These are phyloP conservation scores for Triops cancriformis DNA, from an alignment of 1,140 invertebrate genomes.

Conservation along the genomic window DNA sequence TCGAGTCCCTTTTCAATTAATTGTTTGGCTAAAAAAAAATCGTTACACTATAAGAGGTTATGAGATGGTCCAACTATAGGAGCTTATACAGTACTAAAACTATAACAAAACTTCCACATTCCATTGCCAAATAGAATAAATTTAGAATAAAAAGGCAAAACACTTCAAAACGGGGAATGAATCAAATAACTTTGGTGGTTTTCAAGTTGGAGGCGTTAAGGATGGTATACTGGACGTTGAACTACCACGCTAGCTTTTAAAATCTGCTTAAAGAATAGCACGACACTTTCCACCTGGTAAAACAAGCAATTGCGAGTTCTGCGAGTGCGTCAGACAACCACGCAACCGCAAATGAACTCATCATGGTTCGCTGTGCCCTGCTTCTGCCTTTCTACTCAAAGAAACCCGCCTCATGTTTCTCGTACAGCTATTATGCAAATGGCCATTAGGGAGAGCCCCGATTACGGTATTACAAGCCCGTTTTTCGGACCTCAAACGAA, in stretches of 20 bases:
- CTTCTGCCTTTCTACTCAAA: constrained; percentile 3
- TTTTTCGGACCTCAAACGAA: not conserved
- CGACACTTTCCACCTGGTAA: not conserved
- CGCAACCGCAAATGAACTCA: constrained; percentile 10
- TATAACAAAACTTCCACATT: too few relatives aligned
- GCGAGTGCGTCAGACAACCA: not conserved
- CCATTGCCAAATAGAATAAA: too few relatives aligned
- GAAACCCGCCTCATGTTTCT: constrained; percentile 3
- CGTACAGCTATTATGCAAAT: constrained; percentile 10
- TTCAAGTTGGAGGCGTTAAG: too few relatives aligned
- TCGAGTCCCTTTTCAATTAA: not conserved
- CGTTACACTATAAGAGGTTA: too few relatives aligned
- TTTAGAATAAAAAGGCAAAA: too few relatives aligned
- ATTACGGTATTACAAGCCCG: constrained; percentile 13
- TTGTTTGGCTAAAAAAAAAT: too few relatives aligned
- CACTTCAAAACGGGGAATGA: too few relatives aligned
- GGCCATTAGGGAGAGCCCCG: constrained; percentile 7
- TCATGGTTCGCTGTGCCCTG: not conserved
- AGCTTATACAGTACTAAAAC: too few relatives aligned
- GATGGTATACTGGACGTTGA: not conserved
- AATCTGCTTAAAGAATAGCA: not conserved
- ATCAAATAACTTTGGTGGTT: too few relatives aligned
- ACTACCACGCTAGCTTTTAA: not conserved
- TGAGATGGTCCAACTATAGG: too few relatives aligned
- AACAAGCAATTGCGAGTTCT: not conserved